phyloP scores from a whole-genome alignment of 2,113 vertebrate species.

The Hassar affinis region DNA sequence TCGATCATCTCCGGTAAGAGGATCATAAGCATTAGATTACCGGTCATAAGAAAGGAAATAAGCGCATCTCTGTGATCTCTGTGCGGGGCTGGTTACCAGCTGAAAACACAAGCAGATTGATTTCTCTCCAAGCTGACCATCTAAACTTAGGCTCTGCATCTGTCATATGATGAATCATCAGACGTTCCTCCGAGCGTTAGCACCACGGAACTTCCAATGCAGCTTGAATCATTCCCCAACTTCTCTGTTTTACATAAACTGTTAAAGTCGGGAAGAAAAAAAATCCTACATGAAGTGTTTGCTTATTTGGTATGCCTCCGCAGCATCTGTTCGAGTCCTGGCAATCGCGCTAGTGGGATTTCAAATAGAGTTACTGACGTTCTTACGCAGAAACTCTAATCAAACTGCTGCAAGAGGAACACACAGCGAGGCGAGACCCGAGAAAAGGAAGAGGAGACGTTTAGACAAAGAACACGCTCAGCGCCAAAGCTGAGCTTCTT shows the following conservation, averaged over 20 bases:
- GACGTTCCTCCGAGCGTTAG: conserved; percentile 22
- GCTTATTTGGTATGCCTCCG: conserved; percentile 11
- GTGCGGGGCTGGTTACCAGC: background rate
- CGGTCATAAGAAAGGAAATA: background rate
- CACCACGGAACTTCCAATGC: conserved; percentile 25
- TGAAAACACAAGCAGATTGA: conserved; percentile 19
- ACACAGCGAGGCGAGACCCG: background rate
- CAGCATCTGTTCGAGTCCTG: conserved; percentile 24
- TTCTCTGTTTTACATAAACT: conserved; percentile 38
- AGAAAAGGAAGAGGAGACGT: background rate
- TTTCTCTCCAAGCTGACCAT: conserved; percentile 3
- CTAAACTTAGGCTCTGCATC: conserved; percentile 23
- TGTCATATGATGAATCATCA: conserved; percentile 40
- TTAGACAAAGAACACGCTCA: background rate
- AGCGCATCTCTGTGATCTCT: background rate
- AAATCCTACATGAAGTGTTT: conserved; percentile 1
- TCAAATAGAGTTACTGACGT: conserved; percentile 11
- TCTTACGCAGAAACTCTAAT: conserved; percentile 19
- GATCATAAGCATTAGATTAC: background rate
- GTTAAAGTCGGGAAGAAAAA: background rate
- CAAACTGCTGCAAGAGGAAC: conserved; percentile 2
- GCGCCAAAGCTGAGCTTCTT: background rate
- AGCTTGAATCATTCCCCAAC: conserved; percentile 42
- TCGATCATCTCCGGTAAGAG: background rate
- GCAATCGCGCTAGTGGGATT: conserved; percentile 2